These are phyloP conservation scores for Gymnocephalus cernua DNA, from an alignment of 2,113 vertebrate genomes.

Conservation along the genomic window DNA sequence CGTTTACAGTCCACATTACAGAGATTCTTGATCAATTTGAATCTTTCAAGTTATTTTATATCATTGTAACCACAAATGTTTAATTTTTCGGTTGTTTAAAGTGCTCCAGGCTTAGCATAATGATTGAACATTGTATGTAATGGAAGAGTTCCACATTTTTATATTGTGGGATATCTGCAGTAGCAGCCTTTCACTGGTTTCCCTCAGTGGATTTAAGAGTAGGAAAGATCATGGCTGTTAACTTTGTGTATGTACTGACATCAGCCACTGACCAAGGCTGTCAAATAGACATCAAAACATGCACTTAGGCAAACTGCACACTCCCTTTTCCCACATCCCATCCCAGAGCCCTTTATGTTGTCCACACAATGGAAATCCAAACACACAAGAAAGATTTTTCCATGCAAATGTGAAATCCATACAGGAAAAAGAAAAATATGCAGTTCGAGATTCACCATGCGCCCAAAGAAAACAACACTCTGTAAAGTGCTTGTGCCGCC, in stretches of 20 bases:
- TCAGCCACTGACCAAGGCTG: constrained; percentile 81
- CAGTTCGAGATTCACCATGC: constrained; percentile 74
- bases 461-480: constrained; percentile 82
- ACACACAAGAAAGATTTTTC: constrained; percentile 85
- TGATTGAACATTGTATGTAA: constrained; percentile 80
- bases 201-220: constrained; percentile 74
- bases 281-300: constrained; percentile 85
- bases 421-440: constrained; percentile 84
- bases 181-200: constrained; percentile 79
- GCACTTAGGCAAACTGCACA: constrained; percentile 81
- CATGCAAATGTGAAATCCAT: constrained; percentile 87
- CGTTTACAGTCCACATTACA: constrained; percentile 70
- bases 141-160: constrained; percentile 74
- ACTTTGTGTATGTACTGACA: constrained; percentile 78
- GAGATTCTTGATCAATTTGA: constrained; percentile 76
- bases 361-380: constrained; percentile 87
- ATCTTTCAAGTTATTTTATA: constrained; percentile 73
- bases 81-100: constrained; percentile 79
- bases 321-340: constrained; percentile 83
- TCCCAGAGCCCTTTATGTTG: constrained; percentile 82
- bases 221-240: constrained; percentile 71
- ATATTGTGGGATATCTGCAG: constrained; percentile 77
- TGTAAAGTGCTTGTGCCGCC: constrained; percentile 74
- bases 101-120: constrained; percentile 68
- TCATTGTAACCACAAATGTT: constrained; percentile 73